Evolutionary conservation across 1,140 invertebrate species (phyloP), one percentile per base, ranked within the genome.

Genomic region (Heliconius hermathena): DNA sequence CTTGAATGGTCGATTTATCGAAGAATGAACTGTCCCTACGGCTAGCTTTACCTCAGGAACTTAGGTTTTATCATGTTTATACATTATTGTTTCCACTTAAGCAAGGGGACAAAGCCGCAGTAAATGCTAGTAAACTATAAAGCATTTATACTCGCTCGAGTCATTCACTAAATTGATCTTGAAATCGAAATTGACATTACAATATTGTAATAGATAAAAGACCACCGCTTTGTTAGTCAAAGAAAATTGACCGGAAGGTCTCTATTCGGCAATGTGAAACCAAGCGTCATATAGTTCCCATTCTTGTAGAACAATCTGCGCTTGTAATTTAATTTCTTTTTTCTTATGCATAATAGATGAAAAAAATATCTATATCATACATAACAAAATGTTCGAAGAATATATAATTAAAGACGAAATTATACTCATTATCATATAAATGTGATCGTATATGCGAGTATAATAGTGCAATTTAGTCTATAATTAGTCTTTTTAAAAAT

Each of bases 261-360:
- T 78, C 71, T 77, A 77, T 78, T 81, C 66, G 74, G 52, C 60
- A 81, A 76, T 82, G 76, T 66, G 76, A 76, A 71, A 26, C 66
- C 72, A 41, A 49, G 36, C 20, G n/a, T n/a, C n/a, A 29, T 22
- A 41, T 33, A 74, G 70, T 76, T 81, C 74, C 70, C 76, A 76
- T 82, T 66, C 52, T 38, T 66, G 13, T 26, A 78, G 74, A 82
- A 79, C 80, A 57, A 71, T 70, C 60, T 72, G 8, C 8, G 33
- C 70, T 36, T 36, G 70, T 20, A n/a, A 9, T n/a, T 36, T 36
- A 11, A 22, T 57, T 57, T 54, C 52, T 57, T 57, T 57, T 57
- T 57, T 22, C 54, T 57, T 57, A 9, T 1, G n/a, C 8, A 20
- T 22, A n/a, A 57, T 57, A 57, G 2, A 57, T 57, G 13, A 11